phyloP scores from a whole-genome alignment of 2,888 invertebrate species.

The Ephialtes manifestator region DNA sequence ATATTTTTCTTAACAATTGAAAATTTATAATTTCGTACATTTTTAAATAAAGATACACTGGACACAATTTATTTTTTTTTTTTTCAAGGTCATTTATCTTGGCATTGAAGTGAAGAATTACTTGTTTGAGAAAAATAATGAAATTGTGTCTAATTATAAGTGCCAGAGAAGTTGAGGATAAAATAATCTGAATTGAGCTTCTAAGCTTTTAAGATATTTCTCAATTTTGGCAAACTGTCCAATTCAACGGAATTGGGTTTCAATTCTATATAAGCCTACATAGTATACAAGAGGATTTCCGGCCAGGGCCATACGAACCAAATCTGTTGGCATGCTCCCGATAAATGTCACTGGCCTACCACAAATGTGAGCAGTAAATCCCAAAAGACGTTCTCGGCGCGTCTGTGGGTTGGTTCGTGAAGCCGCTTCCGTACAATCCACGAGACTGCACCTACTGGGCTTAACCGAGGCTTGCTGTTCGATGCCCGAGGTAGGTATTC shows the following conservation, averaged over 20 bases:
- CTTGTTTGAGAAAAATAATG: no score
- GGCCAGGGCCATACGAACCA: constrained; percentile 50
- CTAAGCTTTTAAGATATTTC: no score
- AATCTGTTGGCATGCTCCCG: constrained; percentile 60
- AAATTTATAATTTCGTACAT: no score
- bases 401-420: constrained; percentile 58
- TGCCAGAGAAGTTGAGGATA: no score
- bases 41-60: no score
- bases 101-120: no score
- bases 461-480: constrained; percentile 58
- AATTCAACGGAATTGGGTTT: constrained; percentile 26
- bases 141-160: no score
- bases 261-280: constrained; percentile 59
- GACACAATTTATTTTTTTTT: no score
- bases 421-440: constrained; percentile 62
- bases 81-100: no score
- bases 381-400: constrained; percentile 69
- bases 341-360: constrained; percentile 70
- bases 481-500: constrained; percentile 56
- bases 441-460: constrained; percentile 59
- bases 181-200: no score
- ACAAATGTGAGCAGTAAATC: constrained; percentile 70
- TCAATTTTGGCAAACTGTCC: neutral
- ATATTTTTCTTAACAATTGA: no score
- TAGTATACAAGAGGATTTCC: constrained; percentile 61